Evolutionary conservation across 2,113 vertebrate genomes (phyloP).

Genomic region (Strix aluco): DNA sequence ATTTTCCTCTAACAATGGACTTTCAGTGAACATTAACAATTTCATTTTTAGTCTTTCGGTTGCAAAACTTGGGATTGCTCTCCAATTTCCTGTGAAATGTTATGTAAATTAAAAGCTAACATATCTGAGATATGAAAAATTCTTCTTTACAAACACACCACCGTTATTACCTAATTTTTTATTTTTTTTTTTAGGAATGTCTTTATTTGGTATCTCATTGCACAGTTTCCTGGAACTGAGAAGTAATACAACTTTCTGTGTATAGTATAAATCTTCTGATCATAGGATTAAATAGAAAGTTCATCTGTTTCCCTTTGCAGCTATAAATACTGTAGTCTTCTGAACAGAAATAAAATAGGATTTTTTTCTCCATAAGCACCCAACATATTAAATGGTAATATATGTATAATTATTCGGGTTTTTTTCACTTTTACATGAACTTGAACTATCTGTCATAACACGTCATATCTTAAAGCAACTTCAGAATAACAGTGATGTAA

Average conservation of each 20-base stretch:
- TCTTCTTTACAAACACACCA: slow-evolving; percentile 14
- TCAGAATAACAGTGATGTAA: background rate
- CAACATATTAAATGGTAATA: background rate
- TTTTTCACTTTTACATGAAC: background rate
- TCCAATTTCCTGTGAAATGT: slow-evolving; percentile 25
- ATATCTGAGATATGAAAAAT: background rate
- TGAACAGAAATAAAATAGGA: background rate
- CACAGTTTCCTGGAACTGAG: slow-evolving; percentile 36
- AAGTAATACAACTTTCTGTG: slow-evolving; percentile 46
- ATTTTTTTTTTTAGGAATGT: background rate
- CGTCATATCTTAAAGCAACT: background rate
- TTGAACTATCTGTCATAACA: background rate
- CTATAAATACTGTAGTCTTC: background rate
- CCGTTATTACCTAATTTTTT: slow-evolving; percentile 39
- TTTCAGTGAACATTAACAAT: slow-evolving; percentile 24
- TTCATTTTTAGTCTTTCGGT: slow-evolving; percentile 41
- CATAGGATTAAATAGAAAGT: slow-evolving; percentile 30
- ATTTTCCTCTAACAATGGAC: background rate
- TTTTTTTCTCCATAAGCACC: background rate
- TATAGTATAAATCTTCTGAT: slow-evolving; percentile 12
- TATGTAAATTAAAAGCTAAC: slow-evolving; percentile 32
- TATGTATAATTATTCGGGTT: background rate
- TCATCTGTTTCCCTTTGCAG: slow-evolving; percentile 27
- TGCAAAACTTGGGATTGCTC: slow-evolving; percentile 17
- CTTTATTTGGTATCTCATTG: background rate